Conservation (phyloP, 2,888 invertebrate genomes). For the Cryptocephalus primarius region DNA sequence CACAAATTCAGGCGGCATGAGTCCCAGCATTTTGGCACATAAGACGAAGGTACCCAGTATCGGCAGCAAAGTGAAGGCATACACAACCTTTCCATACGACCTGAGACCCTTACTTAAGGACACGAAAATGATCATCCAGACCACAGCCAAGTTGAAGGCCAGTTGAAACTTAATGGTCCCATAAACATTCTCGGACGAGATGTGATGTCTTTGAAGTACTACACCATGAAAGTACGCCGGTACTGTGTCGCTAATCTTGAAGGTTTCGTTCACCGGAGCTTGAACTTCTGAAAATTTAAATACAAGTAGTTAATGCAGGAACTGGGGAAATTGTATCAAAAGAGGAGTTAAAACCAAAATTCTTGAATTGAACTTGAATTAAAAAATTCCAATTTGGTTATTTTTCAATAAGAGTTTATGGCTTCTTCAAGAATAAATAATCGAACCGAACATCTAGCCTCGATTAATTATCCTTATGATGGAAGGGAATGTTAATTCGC, state of each 20-base stretch:
- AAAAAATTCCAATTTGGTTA: no score
- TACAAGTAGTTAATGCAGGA: background rate
- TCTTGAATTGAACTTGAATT: no score
- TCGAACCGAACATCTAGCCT: no score
- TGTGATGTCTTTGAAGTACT: conserved; percentile 57
- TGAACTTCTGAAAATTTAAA: conserved; percentile 22
- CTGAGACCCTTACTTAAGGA: conserved; percentile 78
- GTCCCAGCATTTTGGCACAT: conserved; percentile 62
- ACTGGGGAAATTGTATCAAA: background rate
- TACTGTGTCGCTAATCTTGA: conserved; percentile 61
- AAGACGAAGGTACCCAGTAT: conserved; percentile 63
- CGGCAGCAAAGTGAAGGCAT: conserved; percentile 68
- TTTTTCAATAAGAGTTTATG: no score
- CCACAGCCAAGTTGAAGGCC: conserved; percentile 79
- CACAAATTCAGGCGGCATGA: conserved; percentile 54
- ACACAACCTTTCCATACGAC: conserved; percentile 75
- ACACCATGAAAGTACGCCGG: conserved; percentile 78
- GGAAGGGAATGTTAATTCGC: no score
- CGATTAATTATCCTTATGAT: no score
- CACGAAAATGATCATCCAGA: conserved; percentile 84
- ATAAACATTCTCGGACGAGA: conserved; percentile 34
- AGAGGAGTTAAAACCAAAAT: no score
- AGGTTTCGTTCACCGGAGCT: conserved; percentile 30
- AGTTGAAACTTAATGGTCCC: conserved; percentile 74
- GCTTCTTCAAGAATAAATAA: no score